Conservation (phyloP, 2,888 invertebrate genomes). For the Trachelus troglodyta region DNA sequence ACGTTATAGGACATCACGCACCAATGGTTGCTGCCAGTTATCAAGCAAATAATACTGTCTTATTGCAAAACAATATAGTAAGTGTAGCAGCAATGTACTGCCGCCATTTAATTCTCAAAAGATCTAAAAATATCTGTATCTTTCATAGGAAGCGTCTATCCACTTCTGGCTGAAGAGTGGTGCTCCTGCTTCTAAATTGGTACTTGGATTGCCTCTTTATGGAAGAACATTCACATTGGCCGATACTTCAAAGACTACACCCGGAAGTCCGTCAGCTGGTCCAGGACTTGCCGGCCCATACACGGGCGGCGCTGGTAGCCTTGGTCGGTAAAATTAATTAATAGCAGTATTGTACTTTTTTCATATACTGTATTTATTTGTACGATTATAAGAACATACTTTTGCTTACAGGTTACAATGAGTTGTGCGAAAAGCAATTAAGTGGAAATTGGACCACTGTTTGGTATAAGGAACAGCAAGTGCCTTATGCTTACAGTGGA, state of each 20-base stretch:
- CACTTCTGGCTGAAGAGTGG: slow-evolving; percentile 70
- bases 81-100: too few relatives aligned
- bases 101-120: too few relatives aligned
- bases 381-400: not conserved
- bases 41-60: too few relatives aligned
- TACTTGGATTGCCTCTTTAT: slow-evolving; percentile 78
- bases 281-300: slow-evolving; percentile 75
- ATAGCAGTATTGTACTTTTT: too few relatives aligned
- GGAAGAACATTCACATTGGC: slow-evolving; percentile 76
- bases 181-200: slow-evolving; percentile 73
- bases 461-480: too few relatives aligned
- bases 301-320: slow-evolving; percentile 73
- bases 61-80: too few relatives aligned
- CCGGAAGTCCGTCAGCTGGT: slow-evolving; percentile 72
- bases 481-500: too few relatives aligned
- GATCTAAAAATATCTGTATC: slow-evolving; percentile 16
- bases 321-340: slow-evolving; percentile 63
- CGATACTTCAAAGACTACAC: slow-evolving; percentile 61
- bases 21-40: slow-evolving; percentile 68
- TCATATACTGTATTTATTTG: not conserved
- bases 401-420: slow-evolving; percentile 70
- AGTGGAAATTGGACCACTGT: not conserved
- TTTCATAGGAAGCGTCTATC: slow-evolving; percentile 66
- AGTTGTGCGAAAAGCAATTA: slow-evolving; percentile 65
- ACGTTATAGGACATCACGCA: slow-evolving; percentile 75